Base-by-base conservation (phyloP, 2,113 vertebrate species). In the Paradisaea rubra region DNA sequence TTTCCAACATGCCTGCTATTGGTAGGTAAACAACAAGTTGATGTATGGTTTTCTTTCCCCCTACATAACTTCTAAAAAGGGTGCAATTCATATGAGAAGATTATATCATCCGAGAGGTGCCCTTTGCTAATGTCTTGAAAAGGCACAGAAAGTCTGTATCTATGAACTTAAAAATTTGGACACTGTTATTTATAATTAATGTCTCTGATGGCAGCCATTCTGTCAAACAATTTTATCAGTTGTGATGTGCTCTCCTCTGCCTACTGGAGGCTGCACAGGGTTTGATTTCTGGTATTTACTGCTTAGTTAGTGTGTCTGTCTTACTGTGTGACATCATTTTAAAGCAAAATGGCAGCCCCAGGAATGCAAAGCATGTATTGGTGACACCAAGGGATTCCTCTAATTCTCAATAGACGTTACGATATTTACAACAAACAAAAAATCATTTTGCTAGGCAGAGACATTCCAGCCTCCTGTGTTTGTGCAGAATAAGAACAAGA, bases 1-100 rank as follows among this genome's bases (percentile, higher is more conserved):
- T 98, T 97, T 98, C 98, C 78, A 98, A 98, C 71, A 98, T 98
- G 98, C 98, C 98, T 80, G 95, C 88, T 77, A 91, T 97, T 87
- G 95, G 98, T 98, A 97, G 95, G 98, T 97, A 88, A 91, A 88
- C 28, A 68, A 23, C 28, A 74, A 85, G 21, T 15, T 52, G 35
- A 59, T 33, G 12, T 69, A 15, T 0, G 17, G 0, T 4, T 50
- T 11, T 16, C 9, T 6, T 4, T 5, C 0, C 6, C 6, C 12
- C 13, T 11, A 33, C 24, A 35, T 65, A 69, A 61, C 10, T 35
- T 91, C 64, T 16, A 3, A 24, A 70, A 88, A 45, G 6, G 1
- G 3, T 69, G 12, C 35, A 78, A 54, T 84, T 65, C 66, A 28
- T 60, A 53, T 68, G 24, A 71, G 31, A 30, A 88, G 42, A 20